Evolutionary conservation across 2,888 invertebrate species (phyloP), one percentile per base, ranked within the genome.

Genomic region (Anticlea derivata): DNA sequence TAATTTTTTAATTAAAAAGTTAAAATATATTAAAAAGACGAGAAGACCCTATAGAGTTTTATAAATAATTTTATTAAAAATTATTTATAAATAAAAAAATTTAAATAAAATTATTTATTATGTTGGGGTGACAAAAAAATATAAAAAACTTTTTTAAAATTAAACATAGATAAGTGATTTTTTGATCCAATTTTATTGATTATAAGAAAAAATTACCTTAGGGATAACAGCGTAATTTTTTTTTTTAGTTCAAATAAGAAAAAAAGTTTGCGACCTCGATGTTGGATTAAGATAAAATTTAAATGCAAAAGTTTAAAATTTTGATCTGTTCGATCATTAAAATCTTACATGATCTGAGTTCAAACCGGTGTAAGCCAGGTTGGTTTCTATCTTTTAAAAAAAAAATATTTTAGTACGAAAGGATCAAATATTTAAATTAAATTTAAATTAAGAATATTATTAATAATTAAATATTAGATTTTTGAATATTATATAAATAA

Each of bases 261-360:
- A 92, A 91, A 92, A 82, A 92, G 94, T 91, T 95, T 95, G 94
- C 93, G 94, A 95, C 95, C 95, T 96, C 95, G 95, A 96, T 96
- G 95, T 95, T 96, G 95, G 94, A 95, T 95, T 95, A 95, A 94
- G 92, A 90, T 92, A 88, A 91, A 92, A 86, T 88, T 91, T 92
- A 88, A 91, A 92, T 92, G 94, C 75, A 95, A 93, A 83, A 86
- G 91, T 92, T 93, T 89, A 91, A 90, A 86, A 84, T 87, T 93
- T 94, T 92, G 92, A 93, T 94, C 94, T 95, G 94, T 95, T 95
- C 94, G 94, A 94, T 94, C 92, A 92, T 94, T 94, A 92, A 94
- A 93, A 92, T 92, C 92, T 94, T 95, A 95, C 95, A 94, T 95
- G 95, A 95, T 95, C 94, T 95, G 95, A 95, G 95, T 95, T 95